Evolutionary conservation across 2,888 invertebrate species (phyloP), one percentile per base, ranked within the genome.

Genomic region (Oxyteleia sp.): DNA sequence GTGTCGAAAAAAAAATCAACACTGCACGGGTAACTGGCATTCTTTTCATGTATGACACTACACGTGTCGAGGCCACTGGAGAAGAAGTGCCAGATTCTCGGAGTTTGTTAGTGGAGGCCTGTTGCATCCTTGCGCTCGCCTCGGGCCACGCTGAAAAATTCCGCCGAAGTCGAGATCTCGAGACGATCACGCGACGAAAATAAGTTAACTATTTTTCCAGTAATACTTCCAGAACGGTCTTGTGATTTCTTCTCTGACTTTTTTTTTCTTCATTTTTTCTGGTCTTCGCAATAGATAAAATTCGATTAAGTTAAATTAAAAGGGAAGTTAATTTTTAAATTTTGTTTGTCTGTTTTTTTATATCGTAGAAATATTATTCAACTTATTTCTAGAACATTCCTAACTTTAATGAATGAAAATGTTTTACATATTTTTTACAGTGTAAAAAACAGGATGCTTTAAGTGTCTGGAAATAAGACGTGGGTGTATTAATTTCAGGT

Each of bases 41-140:
- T 88, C 92, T 93, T 89, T 68, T 80, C 90, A 88, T 92, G 91
- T 93, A 93, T 91, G 92, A 90, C 91, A 92, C 93, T 92, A 93
- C 90, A 92, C 88, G 87, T 86, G 91, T 90, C 88, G 89, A 92
- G 91, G 89, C 92, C 93, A 92, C 93, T 93, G 91, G 90, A 92
- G 87, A 81, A 88, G 88, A 91, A 92, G 93, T 91, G 84, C 90
- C 90, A 88, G 90, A 91, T 87, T 91, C 90, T 87, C 87, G 82
- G 84, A 86, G 90, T 91, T 92, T 92, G 91, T 92, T 91, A 92
- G 90, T 87, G 87, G 90, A 90, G 90, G 92, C 93, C 92, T 93
- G 93, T 93, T 93, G 92, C 92, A 89, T 91, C 63, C 89, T 88
- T 89, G 51, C 78, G 76, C 88, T 92, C 88, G 92, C 93, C 92